phyloP scores from a whole-genome alignment of 23 tunicate species.

The Ciona savignyi region DNA sequence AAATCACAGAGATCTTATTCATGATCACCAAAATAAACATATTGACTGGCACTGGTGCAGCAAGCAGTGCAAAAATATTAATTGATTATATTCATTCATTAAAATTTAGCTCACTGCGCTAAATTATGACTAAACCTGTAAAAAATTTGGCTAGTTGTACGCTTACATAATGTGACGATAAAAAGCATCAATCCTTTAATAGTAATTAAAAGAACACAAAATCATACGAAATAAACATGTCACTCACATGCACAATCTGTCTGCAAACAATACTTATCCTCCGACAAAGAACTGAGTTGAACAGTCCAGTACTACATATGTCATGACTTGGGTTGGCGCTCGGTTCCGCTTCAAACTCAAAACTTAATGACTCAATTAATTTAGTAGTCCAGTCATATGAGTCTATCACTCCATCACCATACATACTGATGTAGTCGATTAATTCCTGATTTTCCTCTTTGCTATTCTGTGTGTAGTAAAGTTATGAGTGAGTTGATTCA shows the following conservation, averaged over 20 bases:
- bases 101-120: no score
- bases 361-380: constrained; percentile 65
- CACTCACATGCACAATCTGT: constrained; percentile 56
- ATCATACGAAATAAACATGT: background rate
- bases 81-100: no score
- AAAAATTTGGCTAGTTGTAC: no score
- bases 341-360: constrained; percentile 76
- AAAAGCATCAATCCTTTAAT: no score
- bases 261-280: constrained; percentile 2
- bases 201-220: background rate
- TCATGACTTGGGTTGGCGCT: background rate
- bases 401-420: constrained; percentile 58
- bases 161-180: no score
- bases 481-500: no score
- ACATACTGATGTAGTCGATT: constrained; percentile 54
- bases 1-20: no score
- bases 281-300: background rate
- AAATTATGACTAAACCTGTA: no score
- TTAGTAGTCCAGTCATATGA: constrained; percentile 93
- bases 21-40: no score
- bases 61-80: no score
- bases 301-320: background rate
- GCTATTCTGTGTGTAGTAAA: background rate
- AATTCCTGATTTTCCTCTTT: constrained; percentile 56
- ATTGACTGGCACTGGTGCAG: no score